phyloP scores from a whole-genome alignment of 2,113 vertebrate genomes.

The Xiphorhynchus elegans region DNA sequence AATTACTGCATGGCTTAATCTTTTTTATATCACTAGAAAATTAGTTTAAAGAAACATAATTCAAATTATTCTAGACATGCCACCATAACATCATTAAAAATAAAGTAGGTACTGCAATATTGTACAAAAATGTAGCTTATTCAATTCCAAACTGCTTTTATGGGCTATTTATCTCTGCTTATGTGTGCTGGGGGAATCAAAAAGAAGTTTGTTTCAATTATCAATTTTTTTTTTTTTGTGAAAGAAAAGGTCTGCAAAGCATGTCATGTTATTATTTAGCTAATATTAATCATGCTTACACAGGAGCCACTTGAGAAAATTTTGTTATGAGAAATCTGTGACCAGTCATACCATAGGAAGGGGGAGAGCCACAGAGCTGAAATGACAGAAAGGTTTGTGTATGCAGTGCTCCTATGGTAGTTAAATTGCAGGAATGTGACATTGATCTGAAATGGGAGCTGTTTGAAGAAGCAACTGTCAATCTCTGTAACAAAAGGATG shows the following conservation, averaged over 20 bases:
- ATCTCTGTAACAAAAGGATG: conserved; percentile 77
- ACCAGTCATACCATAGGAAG: conserved; percentile 72
- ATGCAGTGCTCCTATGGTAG: conserved; percentile 76
- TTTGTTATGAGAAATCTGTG: conserved; percentile 61
- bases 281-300: conserved; percentile 69
- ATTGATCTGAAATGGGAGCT: conserved; percentile 63
- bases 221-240: not conserved
- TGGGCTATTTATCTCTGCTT: conserved; percentile 64
- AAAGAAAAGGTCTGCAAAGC: conserved; percentile 63
- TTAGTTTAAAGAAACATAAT: conserved; percentile 66
- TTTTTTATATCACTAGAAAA: conserved; percentile 65
- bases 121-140: conserved; percentile 56
- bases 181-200: conserved; percentile 68
- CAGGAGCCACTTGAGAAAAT: conserved; percentile 81
- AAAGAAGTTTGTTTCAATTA: conserved; percentile 58
- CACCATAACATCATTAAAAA: conserved; percentile 60
- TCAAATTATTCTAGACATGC: conserved; percentile 67
- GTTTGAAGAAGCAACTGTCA: conserved; percentile 84
- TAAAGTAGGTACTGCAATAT: conserved; percentile 59
- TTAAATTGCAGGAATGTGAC: conserved; percentile 84
- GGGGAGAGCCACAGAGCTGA: conserved; percentile 62
- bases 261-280: conserved; percentile 80
- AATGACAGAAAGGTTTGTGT: conserved; percentile 75
- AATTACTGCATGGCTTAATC: conserved; percentile 51
- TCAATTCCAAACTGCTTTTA: conserved; percentile 64